Evolutionary conservation across 2,888 invertebrate genomes (phyloP), one percentile per base, ranked within the genome.

Genomic region (Eupithecia pulchellata): DNA sequence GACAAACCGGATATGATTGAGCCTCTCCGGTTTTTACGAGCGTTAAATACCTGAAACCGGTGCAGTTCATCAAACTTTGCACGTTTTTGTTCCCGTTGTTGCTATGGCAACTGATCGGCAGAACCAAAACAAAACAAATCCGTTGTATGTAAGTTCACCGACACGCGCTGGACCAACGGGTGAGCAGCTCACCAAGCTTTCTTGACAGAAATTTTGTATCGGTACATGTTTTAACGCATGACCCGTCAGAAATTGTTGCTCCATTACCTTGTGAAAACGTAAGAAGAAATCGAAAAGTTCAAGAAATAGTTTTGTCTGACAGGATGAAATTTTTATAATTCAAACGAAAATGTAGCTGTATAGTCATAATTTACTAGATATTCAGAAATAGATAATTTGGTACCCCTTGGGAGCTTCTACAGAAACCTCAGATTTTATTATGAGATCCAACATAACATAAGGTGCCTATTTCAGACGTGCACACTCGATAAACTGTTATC

Each of bases 1-100:
- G 86, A 86, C 82, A 84, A 83, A 84, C 85, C 83, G 84, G 85
- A 84, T 79, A 78, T 71, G 69, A 79, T 74, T 82, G 78, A 75
- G 76, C 57, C 67, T 78, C 74, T 71, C 71, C 70, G 69, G 70
- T 77, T 81, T 82, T 79, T 78, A 77, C 65, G 73, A 67, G 62
- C 68, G 67, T 66, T 70, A 72, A 65, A 75, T 71, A 71, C 69
- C 69, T 69, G 74, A 72, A 76, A 77, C 76, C 75, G 75, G 79
- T 78, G 77, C 75, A 79, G 78, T 79, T 79, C 78, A 76, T 78
- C 78, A 77, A 78, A 78, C 78, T 75, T 72, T 76, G 75, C 62
- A 73, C 42, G 72, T 68, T 72, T 77, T 62, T 52, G 65, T 69
- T 74, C 69, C 74, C 70, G 74, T 75, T 78, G 75, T 75, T 76